A percentile compares a stretch with the other conserved stretches of the same genome.
phyloP scores from a whole-genome alignment of 1,140 invertebrate genomes.

The Drosophila pectinifera region DNA sequence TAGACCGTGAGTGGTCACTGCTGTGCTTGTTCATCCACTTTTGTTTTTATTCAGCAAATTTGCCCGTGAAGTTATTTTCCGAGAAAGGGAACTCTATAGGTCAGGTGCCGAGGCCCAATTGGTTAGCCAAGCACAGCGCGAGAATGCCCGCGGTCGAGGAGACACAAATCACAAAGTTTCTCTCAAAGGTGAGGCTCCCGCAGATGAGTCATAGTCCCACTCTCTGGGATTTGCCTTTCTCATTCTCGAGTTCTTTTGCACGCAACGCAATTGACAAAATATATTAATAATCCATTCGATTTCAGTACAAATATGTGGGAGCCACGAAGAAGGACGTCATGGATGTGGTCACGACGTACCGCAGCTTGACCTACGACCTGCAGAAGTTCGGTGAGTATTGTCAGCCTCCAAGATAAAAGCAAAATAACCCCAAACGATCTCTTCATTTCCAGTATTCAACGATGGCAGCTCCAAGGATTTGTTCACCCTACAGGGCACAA shows the following conservation, averaged over 20 bases:
- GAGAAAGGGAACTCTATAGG: neutral
- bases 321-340: constrained; percentile 81
- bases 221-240: constrained; percentile 16
- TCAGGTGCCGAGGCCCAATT: constrained; percentile 7
- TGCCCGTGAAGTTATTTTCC: neutral
- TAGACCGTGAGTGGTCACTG: neutral
- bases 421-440: neutral
- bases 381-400: constrained; percentile 70
- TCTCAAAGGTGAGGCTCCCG: constrained; percentile 67
- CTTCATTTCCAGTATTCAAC: constrained; percentile 91
- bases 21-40: too few relatives aligned
- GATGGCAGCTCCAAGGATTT: constrained; percentile 94
- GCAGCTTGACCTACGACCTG: constrained; percentile 69
- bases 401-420: neutral
- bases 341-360: constrained; percentile 73
- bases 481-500: constrained; percentile 95
- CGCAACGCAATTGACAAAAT: constrained; percentile 46
- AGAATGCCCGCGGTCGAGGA: constrained; percentile 75
- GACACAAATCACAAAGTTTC: constrained; percentile 69
- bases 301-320: constrained; percentile 80
- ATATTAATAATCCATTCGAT: constrained; percentile 2
- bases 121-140: constrained; percentile 3
- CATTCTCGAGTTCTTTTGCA: constrained; percentile 18
- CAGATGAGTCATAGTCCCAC: constrained; percentile 60
- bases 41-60: constrained; percentile 38